Conservation (phyloP, 1,140 invertebrate species). For the Bombus polaris region DNA sequence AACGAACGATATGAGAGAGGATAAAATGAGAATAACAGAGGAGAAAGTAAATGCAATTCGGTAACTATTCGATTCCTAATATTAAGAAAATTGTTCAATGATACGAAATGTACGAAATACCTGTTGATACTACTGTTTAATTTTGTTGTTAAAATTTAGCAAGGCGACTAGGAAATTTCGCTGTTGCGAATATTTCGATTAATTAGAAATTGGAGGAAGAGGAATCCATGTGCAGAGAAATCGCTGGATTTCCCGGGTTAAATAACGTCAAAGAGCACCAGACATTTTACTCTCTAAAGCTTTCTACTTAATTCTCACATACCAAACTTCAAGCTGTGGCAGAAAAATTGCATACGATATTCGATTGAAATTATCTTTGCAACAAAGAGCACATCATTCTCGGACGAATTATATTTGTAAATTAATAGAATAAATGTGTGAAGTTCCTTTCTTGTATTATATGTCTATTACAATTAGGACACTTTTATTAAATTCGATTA, state of each 20-base stretch:
- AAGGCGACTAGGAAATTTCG: constrained; percentile 36
- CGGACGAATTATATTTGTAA: neutral
- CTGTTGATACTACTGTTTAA: constrained; percentile 22
- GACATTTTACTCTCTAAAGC: constrained; percentile 54
- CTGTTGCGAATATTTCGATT: neutral
- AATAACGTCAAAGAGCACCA: constrained; percentile 17
- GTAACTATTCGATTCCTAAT: neutral
- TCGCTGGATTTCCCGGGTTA: constrained; percentile 4
- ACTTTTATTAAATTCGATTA: no score
- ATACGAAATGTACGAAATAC: neutral
- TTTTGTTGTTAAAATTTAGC: constrained; percentile 12
- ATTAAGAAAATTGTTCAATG: neutral
- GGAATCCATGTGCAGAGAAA: constrained; percentile 47
- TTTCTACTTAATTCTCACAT: constrained; percentile 41
- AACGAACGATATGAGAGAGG: no score
- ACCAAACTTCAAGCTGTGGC: constrained; percentile 24
- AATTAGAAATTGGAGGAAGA: neutral
- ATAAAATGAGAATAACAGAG: neutral
- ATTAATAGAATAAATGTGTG: no score
- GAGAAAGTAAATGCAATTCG: neutral
- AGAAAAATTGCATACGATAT: constrained; percentile 1
- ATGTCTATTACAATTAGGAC: neutral
- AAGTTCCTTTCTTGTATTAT: neutral
- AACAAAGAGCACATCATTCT: neutral
- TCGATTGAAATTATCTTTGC: neutral